Percentiles rank a stretch among this genome's conserved stretches.
Evolutionary conservation across 2,797 vertebrate genomes (phyloP).

Genomic region (Xenops minutus): DNA sequence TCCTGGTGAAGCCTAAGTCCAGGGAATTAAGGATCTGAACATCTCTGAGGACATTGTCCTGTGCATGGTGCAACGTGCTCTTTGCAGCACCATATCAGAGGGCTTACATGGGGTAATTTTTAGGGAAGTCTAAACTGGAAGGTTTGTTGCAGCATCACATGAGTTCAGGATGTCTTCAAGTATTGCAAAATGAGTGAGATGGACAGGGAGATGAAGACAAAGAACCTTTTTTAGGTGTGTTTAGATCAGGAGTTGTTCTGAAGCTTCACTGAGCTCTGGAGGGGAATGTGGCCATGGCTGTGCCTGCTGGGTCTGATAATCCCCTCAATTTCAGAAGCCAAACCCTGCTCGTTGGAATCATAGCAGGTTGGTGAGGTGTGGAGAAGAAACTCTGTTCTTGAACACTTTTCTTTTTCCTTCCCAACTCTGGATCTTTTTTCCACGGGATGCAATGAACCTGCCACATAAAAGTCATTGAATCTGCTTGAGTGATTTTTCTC

Average conservation of each 20-base stretch:
- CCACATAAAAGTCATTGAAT: background rate
- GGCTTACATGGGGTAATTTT: background rate
- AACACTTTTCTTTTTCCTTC: background rate
- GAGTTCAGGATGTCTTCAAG: background rate
- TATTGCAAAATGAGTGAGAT: background rate
- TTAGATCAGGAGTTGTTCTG: background rate
- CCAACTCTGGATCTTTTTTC: background rate
- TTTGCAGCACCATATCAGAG: background rate
- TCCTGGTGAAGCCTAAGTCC: background rate
- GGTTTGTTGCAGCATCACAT: background rate
- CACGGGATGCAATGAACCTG: background rate
- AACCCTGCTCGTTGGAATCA: background rate
- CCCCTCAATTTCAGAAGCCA: background rate
- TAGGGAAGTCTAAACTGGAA: background rate
- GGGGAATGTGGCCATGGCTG: background rate
- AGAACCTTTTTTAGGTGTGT: background rate
- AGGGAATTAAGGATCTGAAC: background rate
- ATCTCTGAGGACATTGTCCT: background rate
- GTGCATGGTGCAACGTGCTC: accelerated
- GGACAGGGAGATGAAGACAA: background rate
- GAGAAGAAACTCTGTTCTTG: background rate
- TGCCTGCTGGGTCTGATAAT: background rate
- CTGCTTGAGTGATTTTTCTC: background rate
- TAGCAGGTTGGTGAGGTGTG: background rate
- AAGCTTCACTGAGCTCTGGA: background rate